Percentiles rank a stretch among this genome's conserved stretches.
Conservation (phyloP, 1,140 invertebrate species). For the Drosophila orosa region DNA sequence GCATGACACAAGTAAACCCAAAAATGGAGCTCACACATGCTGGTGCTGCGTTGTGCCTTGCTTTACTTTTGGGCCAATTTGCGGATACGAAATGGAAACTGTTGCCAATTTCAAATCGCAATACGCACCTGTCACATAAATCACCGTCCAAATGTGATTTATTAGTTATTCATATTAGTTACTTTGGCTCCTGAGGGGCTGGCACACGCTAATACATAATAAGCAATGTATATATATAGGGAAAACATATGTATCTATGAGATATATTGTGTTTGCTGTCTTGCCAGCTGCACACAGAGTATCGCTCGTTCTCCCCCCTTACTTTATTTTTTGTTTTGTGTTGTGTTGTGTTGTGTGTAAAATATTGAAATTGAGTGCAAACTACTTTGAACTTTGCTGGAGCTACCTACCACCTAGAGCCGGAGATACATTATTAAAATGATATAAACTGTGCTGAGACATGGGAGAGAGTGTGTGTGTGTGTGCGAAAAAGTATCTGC, state of each 20-base stretch:
- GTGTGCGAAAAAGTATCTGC: conserved; percentile 47
- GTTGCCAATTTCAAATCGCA: conserved; percentile 82
- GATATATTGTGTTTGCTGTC: conserved; percentile 60
- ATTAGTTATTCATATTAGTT: conserved; percentile 83
- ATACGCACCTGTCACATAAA: conserved; percentile 82
- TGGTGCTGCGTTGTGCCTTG: conserved; percentile 12
- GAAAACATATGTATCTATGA: conserved; percentile 72
- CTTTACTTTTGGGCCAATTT: conserved; percentile 57
- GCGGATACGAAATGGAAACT: conserved; percentile 70
- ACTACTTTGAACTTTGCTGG: conserved; percentile 71
- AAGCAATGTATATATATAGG: conserved; percentile 59
- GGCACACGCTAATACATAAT: conserved; percentile 76
- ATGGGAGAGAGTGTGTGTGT: conserved; percentile 31
- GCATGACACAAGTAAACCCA: conserved; percentile 24
- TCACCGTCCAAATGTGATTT: conserved; percentile 78
- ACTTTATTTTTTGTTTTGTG: conserved; percentile 27
- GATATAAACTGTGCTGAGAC: conserved; percentile 75
- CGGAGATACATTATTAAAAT: conserved; percentile 78
- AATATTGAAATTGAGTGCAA: conserved; percentile 83
- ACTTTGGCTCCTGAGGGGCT: conserved; percentile 65
- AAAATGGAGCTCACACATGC: conserved; percentile 33
- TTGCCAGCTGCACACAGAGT: conserved; percentile 55
- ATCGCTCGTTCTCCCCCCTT: conserved; percentile 36
- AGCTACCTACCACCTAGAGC: conserved; percentile 41
- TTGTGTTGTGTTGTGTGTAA: too few species aligned